Percentiles rank a stretch among this genome's conserved stretches.
Conservation (phyloP, 2,797 vertebrate genomes). For the Anguilla obscura region DNA sequence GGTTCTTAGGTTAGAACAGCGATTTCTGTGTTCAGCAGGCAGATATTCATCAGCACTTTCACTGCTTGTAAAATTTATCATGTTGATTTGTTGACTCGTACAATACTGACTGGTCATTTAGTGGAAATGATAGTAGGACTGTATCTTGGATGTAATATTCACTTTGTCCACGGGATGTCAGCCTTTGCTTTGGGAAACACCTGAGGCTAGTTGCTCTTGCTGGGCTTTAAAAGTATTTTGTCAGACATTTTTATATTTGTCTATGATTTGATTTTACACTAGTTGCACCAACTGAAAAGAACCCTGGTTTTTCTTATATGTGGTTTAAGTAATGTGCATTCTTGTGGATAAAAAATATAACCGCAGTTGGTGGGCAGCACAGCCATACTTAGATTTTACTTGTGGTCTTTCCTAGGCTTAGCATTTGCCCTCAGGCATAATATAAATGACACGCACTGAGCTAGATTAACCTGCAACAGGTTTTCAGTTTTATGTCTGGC, state of each 20-base stretch:
- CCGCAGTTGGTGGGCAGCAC: background rate
- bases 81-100: background rate
- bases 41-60: background rate
- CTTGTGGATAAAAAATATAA: background rate
- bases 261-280: no score
- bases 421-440: background rate
- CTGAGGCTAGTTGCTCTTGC: background rate
- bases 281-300: no score
- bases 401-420: background rate
- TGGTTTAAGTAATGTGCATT: background rate
- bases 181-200: background rate
- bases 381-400: background rate
- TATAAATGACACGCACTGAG: background rate
- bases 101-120: background rate
- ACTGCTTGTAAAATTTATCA: background rate
- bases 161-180: constrained; percentile 24
- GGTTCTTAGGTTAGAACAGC: background rate
- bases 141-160: background rate
- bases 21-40: background rate
- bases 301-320: background rate
- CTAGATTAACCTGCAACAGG: background rate
- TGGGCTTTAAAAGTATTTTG: background rate
- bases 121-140: background rate
- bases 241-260: no score
- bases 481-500: background rate